Evolutionary conservation across 2,113 vertebrate species (phyloP).

Genomic region (Cochlearius cochlearius): DNA sequence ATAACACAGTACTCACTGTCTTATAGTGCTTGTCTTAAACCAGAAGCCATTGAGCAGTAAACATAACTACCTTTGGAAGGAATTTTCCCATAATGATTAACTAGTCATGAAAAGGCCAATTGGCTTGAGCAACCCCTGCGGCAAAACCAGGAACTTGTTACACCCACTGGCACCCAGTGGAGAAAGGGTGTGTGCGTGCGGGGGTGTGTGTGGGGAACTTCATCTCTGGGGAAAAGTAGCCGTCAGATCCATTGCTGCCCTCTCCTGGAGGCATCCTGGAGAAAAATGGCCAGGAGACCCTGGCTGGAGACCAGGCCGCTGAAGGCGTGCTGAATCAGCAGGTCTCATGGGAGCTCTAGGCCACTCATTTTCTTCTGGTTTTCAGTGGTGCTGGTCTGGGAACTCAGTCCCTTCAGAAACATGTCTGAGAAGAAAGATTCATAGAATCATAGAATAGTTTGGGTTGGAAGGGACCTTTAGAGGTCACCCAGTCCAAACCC

Average conservation of each 20-base stretch:
- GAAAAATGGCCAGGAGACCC: neutral
- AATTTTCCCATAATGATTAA: constrained; percentile 60
- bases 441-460: neutral
- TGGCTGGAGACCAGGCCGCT: neutral
- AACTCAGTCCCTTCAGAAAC: neutral
- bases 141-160: neutral
- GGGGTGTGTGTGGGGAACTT: neutral
- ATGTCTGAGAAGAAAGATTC: neutral
- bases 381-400: neutral
- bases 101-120: constrained; percentile 33
- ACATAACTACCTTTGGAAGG: constrained; percentile 9
- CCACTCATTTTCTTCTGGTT: neutral
- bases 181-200: neutral
- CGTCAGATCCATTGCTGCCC: constrained; percentile 65
- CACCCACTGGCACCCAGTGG: neutral
- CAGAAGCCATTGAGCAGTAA: neutral
- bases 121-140: constrained; percentile 10
- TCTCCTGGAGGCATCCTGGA: constrained; percentile 58
- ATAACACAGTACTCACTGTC: neutral
- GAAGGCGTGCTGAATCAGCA: neutral
- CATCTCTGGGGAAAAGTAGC: neutral
- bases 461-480: neutral
- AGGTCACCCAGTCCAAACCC: neutral
- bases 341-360: neutral
- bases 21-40: neutral